Conservation (phyloP, 2,113 vertebrate species). For the Oreochromis aureus region DNA sequence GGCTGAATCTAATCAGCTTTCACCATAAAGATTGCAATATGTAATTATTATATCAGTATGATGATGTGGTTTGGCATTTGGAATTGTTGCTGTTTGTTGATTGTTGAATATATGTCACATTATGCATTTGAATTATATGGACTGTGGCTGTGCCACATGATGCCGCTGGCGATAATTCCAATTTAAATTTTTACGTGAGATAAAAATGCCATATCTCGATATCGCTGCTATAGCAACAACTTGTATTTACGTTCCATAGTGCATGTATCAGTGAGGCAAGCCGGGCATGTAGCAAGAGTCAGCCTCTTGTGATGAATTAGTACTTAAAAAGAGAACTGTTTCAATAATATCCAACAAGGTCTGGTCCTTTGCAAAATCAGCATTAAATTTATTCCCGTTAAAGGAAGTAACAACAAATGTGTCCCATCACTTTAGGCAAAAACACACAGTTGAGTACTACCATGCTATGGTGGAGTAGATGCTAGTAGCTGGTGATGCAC, state of each 20-base stretch:
- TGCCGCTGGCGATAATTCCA: background rate
- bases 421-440: background rate
- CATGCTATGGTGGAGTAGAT: background rate
- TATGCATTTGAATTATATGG: background rate
- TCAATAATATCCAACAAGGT: background rate
- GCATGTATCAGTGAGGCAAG: background rate
- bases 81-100: background rate
- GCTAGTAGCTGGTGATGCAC: background rate
- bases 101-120: background rate
- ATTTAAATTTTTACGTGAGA: background rate
- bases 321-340: background rate
- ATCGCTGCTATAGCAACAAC: background rate
- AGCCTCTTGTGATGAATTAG: background rate
- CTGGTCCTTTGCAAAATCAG: background rate
- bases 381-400: background rate
- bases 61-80: background rate
- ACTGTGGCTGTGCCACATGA: background rate
- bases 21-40: background rate
- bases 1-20: background rate
- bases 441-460: background rate
- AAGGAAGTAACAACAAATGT: background rate
- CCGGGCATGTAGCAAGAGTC: background rate
- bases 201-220: background rate
- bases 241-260: background rate
- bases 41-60: background rate